phyloP scores from a whole-genome alignment of 1,140 invertebrate species.

The Forficula auricularia region DNA sequence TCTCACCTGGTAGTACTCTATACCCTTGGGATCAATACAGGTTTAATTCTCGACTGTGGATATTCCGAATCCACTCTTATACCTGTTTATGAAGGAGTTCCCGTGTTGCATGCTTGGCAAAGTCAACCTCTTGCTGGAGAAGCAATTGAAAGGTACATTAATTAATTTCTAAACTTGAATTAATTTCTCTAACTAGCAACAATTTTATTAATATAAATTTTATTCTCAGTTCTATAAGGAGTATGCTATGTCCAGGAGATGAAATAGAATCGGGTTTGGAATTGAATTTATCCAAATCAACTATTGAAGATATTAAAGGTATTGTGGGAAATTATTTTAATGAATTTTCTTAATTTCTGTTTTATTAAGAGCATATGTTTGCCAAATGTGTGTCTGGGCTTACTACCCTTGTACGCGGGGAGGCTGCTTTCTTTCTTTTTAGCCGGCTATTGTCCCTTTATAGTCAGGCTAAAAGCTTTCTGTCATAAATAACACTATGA shows the following conservation, averaged over 20 bases:
- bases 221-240: constrained; percentile 28
- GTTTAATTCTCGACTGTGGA: constrained; percentile 73
- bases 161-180: constrained; percentile 4
- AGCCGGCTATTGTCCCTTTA: too few species aligned
- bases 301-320: constrained; percentile 13
- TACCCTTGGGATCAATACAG: constrained; percentile 57
- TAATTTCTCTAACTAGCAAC: neutral
- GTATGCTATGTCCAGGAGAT: constrained; percentile 25
- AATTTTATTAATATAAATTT: constrained; percentile 4
- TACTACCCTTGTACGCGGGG: too few species aligned
- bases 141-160: constrained; percentile 40
- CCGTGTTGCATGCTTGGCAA: constrained; percentile 61
- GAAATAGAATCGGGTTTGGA: constrained; percentile 17
- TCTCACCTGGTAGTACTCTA: constrained; percentile 61
- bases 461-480: too few species aligned
- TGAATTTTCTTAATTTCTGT: neutral
- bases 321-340: neutral
- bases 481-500: too few species aligned
- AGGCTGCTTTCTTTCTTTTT: too few species aligned
- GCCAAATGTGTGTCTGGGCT: too few species aligned
- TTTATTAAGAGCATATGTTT: too few species aligned
- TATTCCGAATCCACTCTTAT: constrained; percentile 63
- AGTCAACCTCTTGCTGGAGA: constrained; percentile 51
- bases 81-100: constrained; percentile 70
- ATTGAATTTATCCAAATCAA: neutral